A percentile compares a stretch with the other conserved stretches of the same genome.
These are phyloP conservation scores for Lordiphosa mommai DNA, from an alignment of 1,140 invertebrate genomes.

Conservation along the genomic window DNA sequence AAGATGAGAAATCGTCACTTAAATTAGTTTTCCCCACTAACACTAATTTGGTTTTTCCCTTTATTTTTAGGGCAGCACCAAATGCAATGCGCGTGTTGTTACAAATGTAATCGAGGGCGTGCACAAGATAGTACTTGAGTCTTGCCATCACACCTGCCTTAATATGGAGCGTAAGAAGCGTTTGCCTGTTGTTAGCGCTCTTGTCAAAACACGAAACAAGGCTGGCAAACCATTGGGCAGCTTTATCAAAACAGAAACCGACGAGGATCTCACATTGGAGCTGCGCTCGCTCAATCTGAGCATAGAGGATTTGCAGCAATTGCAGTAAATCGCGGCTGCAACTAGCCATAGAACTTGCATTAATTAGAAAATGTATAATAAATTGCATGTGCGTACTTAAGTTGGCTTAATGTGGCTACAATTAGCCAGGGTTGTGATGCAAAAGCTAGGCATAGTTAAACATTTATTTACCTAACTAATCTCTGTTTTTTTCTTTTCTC, in stretches of 20 bases:
- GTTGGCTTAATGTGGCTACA: neutral
- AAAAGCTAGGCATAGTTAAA: neutral
- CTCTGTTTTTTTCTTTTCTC: neutral
- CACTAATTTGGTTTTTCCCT: neutral
- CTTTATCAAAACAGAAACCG: constrained; percentile 33
- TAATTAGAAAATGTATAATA: constrained; percentile 35
- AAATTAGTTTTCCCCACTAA: constrained; percentile 1
- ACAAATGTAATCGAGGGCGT: constrained; percentile 73
- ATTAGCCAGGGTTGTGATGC: neutral
- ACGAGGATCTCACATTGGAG: constrained; percentile 53
- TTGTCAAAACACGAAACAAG: constrained; percentile 15
- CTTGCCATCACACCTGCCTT: constrained; percentile 69
- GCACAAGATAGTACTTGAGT: constrained; percentile 68
- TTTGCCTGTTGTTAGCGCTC: constrained; percentile 2
- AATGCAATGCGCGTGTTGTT: constrained; percentile 76
- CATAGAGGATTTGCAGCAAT: constrained; percentile 53
- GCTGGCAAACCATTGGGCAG: constrained; percentile 4
- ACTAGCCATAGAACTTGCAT: constrained; percentile 23
- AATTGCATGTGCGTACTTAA: constrained; percentile 13
- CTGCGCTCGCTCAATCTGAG: constrained; percentile 54
- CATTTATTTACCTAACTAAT: constrained; percentile 3
- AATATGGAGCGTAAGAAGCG: constrained; percentile 66
- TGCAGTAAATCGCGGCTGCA: constrained; percentile 27
- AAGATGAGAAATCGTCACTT: neutral
- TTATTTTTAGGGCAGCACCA: constrained; percentile 67